phyloP scores from a whole-genome alignment of 2,888 invertebrate genomes.

The Erebia ligea region DNA sequence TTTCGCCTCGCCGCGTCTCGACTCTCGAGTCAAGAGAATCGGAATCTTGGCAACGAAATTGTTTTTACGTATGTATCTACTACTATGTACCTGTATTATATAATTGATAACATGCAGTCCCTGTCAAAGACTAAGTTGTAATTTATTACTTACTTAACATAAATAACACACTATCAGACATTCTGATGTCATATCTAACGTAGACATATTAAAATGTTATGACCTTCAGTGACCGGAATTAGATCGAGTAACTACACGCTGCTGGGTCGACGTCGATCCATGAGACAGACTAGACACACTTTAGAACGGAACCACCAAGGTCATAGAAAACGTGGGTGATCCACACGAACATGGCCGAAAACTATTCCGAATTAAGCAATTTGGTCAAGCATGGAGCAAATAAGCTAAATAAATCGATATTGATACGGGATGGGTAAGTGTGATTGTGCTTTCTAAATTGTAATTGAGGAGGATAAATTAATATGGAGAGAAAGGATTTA shows the following conservation, averaged over 20 bases:
- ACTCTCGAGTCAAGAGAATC: too few relatives aligned
- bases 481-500: not conserved
- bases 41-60: too few relatives aligned
- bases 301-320: conserved; percentile 8
- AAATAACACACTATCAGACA: not conserved
- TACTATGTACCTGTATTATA: not conserved
- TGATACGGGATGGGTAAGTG: not conserved
- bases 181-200: not conserved
- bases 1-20: not conserved
- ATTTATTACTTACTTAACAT: not conserved
- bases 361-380: not conserved
- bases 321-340: conserved; percentile 6
- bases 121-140: not conserved
- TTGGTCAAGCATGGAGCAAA: not conserved
- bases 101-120: not conserved
- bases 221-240: not conserved
- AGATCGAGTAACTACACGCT: not conserved
- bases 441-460: not conserved
- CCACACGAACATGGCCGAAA: not conserved
- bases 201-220: not conserved
- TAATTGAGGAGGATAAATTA: not conserved
- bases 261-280: not conserved
- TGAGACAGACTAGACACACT: not conserved
- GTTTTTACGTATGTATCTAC: too few relatives aligned
- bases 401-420: not conserved